phyloP scores from a whole-genome alignment of 2,113 vertebrate species.

The Pavo muticus region DNA sequence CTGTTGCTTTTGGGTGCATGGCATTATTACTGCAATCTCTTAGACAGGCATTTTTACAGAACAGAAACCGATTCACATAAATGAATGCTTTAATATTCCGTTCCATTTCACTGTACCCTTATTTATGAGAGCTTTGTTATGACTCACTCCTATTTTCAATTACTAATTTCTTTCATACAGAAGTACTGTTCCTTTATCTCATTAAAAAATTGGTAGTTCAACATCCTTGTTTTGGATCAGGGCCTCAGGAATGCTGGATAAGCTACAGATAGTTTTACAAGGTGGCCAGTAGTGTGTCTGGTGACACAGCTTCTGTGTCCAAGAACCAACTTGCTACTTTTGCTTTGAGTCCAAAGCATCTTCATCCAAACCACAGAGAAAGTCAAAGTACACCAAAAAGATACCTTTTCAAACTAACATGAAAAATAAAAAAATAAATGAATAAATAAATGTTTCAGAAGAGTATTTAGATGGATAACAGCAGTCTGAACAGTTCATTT shows the following conservation, averaged over 20 bases:
- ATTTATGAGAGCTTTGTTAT: neutral
- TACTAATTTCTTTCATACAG: neutral
- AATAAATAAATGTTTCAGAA: neutral
- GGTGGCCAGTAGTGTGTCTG: neutral
- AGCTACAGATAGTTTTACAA: neutral
- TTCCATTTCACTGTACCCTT: neutral
- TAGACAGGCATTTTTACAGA: neutral
- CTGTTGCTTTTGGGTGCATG: neutral
- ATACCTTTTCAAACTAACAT: neutral
- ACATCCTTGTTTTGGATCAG: neutral
- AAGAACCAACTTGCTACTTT: neutral
- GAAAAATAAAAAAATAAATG: neutral
- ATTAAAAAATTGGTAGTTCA: neutral
- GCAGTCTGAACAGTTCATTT: neutral
- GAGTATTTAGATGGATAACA: neutral
- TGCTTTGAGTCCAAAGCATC: neutral
- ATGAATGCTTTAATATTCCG: neutral
- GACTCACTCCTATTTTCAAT: neutral
- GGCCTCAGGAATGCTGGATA: neutral
- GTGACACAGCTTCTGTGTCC: neutral
- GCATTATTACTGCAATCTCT: neutral
- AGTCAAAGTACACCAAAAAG: neutral
- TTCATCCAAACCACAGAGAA: neutral
- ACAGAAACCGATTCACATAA: neutral
- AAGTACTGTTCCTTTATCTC: neutral